These are phyloP conservation scores for Anguilla obscura DNA, from an alignment of 2,797 vertebrate species.

Conservation along the genomic window DNA sequence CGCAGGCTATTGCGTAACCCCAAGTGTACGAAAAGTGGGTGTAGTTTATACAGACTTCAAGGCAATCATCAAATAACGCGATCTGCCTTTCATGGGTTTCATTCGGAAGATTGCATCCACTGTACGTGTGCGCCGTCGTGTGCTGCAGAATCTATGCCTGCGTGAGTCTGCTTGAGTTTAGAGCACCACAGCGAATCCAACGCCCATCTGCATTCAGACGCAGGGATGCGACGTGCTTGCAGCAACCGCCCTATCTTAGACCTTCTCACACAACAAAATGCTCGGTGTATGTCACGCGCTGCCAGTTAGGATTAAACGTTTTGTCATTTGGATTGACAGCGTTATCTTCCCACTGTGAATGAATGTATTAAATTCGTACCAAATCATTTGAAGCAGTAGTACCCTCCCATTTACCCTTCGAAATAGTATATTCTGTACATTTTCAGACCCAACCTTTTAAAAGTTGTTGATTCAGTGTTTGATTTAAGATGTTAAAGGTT, in stretches of 20 bases:
- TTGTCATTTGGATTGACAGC: background rate
- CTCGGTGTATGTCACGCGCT: background rate
- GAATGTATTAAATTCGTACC: background rate
- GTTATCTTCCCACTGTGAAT: background rate
- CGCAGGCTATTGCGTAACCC: background rate
- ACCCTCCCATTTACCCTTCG: too few relatives aligned
- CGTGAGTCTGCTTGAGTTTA: background rate
- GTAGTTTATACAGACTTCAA: background rate
- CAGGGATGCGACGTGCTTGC: background rate
- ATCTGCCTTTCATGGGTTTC: background rate
- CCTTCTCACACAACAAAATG: background rate
- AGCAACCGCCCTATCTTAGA: background rate
- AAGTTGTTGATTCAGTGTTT: background rate
- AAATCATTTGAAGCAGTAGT: background rate
- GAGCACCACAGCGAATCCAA: background rate
- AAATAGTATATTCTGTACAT: background rate
- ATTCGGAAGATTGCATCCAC: background rate
- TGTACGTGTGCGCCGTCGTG: background rate
- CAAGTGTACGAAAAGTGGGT: background rate
- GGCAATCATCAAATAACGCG: background rate
- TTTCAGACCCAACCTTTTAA: background rate
- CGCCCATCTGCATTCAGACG: background rate
- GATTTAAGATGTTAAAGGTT: background rate
- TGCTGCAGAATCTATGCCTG: background rate
- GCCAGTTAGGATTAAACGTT: background rate